Conservation (phyloP, 2,888 invertebrate species). For the Plagodis dolabraria region DNA sequence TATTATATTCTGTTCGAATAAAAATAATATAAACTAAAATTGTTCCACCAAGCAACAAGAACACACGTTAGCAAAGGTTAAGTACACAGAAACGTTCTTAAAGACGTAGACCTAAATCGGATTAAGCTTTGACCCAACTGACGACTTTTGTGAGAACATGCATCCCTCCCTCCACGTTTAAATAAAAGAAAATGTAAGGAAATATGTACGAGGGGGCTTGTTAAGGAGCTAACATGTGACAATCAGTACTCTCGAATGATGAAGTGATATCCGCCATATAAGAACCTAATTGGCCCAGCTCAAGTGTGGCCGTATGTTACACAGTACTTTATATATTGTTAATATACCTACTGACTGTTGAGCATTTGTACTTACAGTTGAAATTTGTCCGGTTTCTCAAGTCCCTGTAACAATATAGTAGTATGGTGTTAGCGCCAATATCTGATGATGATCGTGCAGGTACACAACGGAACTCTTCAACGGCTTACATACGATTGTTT, state of each 20-base stretch:
- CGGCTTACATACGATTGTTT: too few species aligned
- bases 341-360: too few species aligned
- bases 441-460: too few species aligned
- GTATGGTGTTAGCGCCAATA: too few species aligned
- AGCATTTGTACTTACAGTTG: too few species aligned
- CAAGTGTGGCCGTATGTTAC: slow-evolving; percentile 36
- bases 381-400: background rate
- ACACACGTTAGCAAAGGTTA: slow-evolving; percentile 13
- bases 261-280: slow-evolving; percentile 52
- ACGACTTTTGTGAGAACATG: slow-evolving; percentile 30
- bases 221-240: slow-evolving; percentile 44
- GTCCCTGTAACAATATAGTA: too few species aligned
- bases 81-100: slow-evolving; percentile 19
- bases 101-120: slow-evolving; percentile 28
- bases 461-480: too few species aligned
- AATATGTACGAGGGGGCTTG: slow-evolving; percentile 41
- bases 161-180: slow-evolving; percentile 25
- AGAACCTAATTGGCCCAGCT: slow-evolving; percentile 51
- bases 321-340: slow-evolving; percentile 30
- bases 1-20: background rate
- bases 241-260: slow-evolving; percentile 48
- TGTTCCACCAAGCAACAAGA: slow-evolving; percentile 15
- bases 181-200: slow-evolving; percentile 29
- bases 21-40: background rate
- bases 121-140: slow-evolving; percentile 36